Conservation (phyloP, 2,797 vertebrate species). For the Hydrolagus colliei region DNA sequence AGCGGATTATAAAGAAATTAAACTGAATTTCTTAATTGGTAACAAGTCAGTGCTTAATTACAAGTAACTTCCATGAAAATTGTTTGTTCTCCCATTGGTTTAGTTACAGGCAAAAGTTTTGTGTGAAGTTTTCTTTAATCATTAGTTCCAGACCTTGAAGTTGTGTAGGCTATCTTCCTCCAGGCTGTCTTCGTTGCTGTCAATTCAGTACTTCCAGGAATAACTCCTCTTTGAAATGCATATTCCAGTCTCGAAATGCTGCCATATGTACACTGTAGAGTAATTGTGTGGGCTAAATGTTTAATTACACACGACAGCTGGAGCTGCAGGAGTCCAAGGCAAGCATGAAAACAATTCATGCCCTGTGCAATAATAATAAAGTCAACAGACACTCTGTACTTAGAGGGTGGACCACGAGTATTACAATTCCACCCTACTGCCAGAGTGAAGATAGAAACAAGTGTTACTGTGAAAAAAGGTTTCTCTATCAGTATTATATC, state of each 20-base stretch:
- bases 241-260: constrained; percentile 78
- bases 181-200: constrained; percentile 79
- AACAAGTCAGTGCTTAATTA: constrained; percentile 60
- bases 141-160: constrained; percentile 79
- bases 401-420: constrained; percentile 1
- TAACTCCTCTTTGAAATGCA: constrained; percentile 91
- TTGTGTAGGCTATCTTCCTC: constrained; percentile 71
- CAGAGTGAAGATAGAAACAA: constrained; percentile 10
- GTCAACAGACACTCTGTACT: constrained; percentile 24
- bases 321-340: constrained; percentile 77
- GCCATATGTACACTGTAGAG: constrained; percentile 88
- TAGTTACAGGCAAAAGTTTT: constrained; percentile 73
- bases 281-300: constrained; percentile 96
- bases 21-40: constrained; percentile 56
- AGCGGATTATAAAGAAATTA: background rate
- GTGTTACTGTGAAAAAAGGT: background rate
- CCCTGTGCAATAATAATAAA: constrained; percentile 59
- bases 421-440: constrained; percentile 8
- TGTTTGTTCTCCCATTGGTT: constrained; percentile 70
- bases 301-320: constrained; percentile 98
- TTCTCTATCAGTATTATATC: constrained; percentile 7
- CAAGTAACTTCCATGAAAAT: constrained; percentile 70
- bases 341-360: constrained; percentile 67
- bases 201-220: constrained; percentile 87
- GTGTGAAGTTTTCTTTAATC: constrained; percentile 83